Evolutionary conservation across 2,888 invertebrate species (phyloP), one percentile per base, ranked within the genome.

Genomic region (Pantelozetes paolii): DNA sequence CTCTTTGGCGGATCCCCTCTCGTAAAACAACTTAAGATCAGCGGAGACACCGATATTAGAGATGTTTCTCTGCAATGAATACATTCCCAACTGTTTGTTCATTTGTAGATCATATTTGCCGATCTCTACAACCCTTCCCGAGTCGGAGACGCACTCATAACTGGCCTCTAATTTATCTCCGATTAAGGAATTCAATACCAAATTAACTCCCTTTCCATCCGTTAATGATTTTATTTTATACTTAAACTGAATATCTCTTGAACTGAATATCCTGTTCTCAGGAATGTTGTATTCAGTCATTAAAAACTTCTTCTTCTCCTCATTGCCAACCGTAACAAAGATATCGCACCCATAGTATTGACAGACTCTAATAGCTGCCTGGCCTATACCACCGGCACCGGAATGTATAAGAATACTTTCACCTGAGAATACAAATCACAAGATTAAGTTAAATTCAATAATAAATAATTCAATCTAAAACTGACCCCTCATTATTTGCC

Each of bases 51-150:
- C 85, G 28, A 82, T 80, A n/a, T 80, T 77, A 32, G 85, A 78
- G 71, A 84, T 80, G n/a, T 84, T 81, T 79, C 86, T 85, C 28
- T 88, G 85, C 67, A 40, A 81, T 3, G 64, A 3, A 57, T 64
- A 71, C 45, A 54, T 71, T 26, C 71, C 71, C 54, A 94, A 84
- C n/a, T 89, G 84, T 2, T 88, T 88, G 83, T 98, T 91, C 82
- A 94, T 94, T 77, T 94, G 91, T 77, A 99, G 85, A 84, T 98
- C 98, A 78, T 90, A 93, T 84, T 99, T 98, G 80, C 98, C 98
- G 81, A 99, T 98, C 86, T 98, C 98, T 77, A 97, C 86, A 86
- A 98, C 99, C 76, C 96, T 88, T 23, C 97, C 98, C 81, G 94
- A 93, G 77, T 88, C 85, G 0, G 94, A 95, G 76, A 98, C 85